Evolutionary conservation across 2,797 vertebrate species (phyloP).

Genomic region (Enteromius afrohamiltoni): DNA sequence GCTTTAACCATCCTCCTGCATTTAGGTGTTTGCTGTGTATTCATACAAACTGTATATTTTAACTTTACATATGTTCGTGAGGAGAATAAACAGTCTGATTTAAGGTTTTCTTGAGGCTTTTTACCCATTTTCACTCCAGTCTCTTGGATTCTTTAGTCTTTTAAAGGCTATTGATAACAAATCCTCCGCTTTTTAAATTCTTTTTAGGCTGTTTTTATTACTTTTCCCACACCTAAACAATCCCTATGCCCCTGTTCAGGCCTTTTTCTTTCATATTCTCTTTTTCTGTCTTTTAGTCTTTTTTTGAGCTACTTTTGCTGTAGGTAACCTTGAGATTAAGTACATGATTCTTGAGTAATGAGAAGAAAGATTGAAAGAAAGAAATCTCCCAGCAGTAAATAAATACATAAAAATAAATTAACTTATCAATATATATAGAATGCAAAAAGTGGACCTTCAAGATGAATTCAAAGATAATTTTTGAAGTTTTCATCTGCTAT

Average conservation of each 20-base stretch:
- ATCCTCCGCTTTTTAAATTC: background rate
- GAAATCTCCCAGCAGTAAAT: background rate
- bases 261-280: background rate
- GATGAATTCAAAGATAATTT: background rate
- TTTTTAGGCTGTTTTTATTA: constrained; percentile 17
- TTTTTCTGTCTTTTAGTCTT: constrained; percentile 8
- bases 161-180: constrained; percentile 20
- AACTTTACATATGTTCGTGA: constrained; percentile 5
- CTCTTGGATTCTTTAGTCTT: constrained; percentile 2
- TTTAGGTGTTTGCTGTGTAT: constrained; percentile 63
- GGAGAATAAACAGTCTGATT: constrained; percentile 2
- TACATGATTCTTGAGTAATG: background rate
- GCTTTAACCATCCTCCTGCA: constrained; percentile 30
- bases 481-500: background rate
- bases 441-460: background rate
- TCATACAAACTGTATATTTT: background rate
- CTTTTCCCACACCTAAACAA: background rate
- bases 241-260: no score
- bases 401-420: background rate
- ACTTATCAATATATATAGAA: background rate
- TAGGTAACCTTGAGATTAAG: background rate
- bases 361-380: background rate
- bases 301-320: constrained; percentile 3
- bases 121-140: background rate
- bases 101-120: constrained; percentile 1